Base-by-base conservation (phyloP, 35 echinoderm and acorn worm genomes). In the Nesometra sesokonis region DNA sequence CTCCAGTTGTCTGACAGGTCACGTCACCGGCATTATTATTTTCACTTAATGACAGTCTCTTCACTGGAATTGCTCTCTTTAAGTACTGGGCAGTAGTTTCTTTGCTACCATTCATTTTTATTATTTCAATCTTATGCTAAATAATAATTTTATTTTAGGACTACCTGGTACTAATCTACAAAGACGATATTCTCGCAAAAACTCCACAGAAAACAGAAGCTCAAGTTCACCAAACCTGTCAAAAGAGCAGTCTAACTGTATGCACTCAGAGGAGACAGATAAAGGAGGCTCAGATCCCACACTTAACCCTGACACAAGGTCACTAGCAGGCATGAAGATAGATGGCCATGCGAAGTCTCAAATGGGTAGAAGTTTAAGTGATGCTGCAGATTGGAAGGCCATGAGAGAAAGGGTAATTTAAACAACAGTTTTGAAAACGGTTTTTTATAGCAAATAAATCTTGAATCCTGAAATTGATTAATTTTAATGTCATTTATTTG, bases 221-320 rank as follows among this genome's bases (percentile, higher is more conserved):
- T 37, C n/a, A 35, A 83, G 81, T 38, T 83, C 81, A 37, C 81
- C 81, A 83, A 83, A 83, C 81, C 81, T 83, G 0, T 37, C 81
- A 30, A 83, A 83, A 35, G 81, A 38, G 27, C 34, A 83, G 7
- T 30, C 11, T 29, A 36, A 37, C 35, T 19, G 32, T 38, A 38
- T 34, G 17, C 81, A 67, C 1, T 11, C 7, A 1, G 11, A 67
- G 23, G 52, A 67, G 9, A 67, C 52, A 17, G 52, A 67, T 67
- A 67, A 67, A 67, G 52, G 52, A 19, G 52, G 52, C 8, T 67
- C 52, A 67, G 52, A 67, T 67, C 52, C 52, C 21, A 67, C 52
- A 67, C 52, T 67, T 27, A 67, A 67, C 23, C 52, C 52, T 19
- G 52, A 67, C 52, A 67, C 52, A 11, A 67, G 52, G 21, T 67